A percentile compares a stretch with the other conserved stretches of the same genome.
Evolutionary conservation across 2,888 invertebrate genomes (phyloP).

Genomic region (Drosophila demipolita): DNA sequence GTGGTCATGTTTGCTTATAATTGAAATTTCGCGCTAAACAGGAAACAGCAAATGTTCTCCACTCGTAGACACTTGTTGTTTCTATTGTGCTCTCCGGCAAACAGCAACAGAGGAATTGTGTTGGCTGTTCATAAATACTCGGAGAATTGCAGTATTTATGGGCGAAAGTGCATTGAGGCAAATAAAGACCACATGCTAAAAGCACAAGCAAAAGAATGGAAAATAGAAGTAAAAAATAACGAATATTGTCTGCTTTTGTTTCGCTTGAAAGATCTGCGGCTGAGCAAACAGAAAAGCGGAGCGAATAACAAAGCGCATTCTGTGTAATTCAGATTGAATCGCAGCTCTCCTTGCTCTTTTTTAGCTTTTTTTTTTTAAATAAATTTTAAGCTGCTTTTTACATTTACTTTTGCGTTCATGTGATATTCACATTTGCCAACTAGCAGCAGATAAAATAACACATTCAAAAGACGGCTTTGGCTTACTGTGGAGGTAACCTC

Average conservation of each 20-base stretch:
- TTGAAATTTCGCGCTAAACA: slow-evolving; percentile 81
- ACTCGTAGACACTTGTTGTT: slow-evolving; percentile 66
- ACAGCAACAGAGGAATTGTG: slow-evolving; percentile 28
- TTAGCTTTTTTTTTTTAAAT: slow-evolving; percentile 1
- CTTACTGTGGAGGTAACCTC: slow-evolving; percentile 7
- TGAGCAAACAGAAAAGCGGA: slow-evolving; percentile 6
- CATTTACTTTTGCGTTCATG: neutral
- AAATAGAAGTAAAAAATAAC: slow-evolving; percentile 23
- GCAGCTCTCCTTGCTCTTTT: neutral
- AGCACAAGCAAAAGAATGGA: slow-evolving; percentile 7
- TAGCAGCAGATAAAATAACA: no score
- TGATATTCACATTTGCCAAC: slow-evolving; percentile 1
- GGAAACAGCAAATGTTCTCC: slow-evolving; percentile 58
- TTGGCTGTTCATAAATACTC: slow-evolving; percentile 60
- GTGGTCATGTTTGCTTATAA: slow-evolving; percentile 70
- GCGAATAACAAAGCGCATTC: slow-evolving; percentile 6
- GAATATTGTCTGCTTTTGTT: slow-evolving; percentile 36
- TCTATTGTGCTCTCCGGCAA: slow-evolving; percentile 24
- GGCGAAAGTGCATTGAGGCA: slow-evolving; percentile 41
- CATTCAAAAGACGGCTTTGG: slow-evolving; percentile 10
- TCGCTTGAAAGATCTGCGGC: slow-evolving; percentile 22
- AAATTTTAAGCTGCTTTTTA: neutral
- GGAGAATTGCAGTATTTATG: slow-evolving; percentile 59
- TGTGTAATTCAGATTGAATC: slow-evolving; percentile 17
- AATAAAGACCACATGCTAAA: slow-evolving; percentile 49